These are phyloP conservation scores for Geophilus truncorum DNA, from an alignment of 2,888 invertebrate genomes.

Conservation along the genomic window DNA sequence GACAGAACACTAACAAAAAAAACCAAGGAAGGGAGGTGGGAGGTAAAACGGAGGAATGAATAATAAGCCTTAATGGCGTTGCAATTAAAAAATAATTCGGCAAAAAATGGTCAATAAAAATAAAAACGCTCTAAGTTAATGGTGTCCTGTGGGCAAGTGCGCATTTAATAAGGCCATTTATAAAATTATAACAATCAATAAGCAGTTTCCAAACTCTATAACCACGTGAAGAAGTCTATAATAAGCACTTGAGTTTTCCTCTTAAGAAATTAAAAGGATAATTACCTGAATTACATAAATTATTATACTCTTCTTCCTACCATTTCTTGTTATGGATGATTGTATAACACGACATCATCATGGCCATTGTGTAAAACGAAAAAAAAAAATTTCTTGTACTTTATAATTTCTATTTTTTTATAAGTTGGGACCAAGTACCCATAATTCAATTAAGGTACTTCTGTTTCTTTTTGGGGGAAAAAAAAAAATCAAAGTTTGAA, in stretches of 20 bases:
- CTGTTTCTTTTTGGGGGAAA: not conserved
- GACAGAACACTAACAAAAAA: not conserved
- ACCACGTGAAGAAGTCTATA: not conserved
- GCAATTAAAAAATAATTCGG: not conserved
- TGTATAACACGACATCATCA: not conserved
- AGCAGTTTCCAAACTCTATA: not conserved
- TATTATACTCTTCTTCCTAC: not conserved
- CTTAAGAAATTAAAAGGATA: not conserved
- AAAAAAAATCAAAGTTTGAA: not conserved
- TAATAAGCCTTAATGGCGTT: slow-evolving; percentile 10
- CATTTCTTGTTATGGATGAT: not conserved
- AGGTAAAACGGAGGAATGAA: not conserved
- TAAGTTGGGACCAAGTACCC: too few species aligned
- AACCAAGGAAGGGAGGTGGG: not conserved
- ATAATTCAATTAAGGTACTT: not conserved
- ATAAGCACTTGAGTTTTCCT: not conserved
- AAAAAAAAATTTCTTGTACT: too few species aligned
- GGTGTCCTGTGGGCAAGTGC: not conserved
- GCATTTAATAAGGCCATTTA: slow-evolving; percentile 10
- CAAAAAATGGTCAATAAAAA: not conserved
- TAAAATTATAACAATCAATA: not conserved
- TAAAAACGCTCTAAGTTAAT: not conserved
- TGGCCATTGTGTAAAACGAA: not conserved
- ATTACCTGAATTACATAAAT: not conserved
- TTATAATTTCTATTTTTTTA: too few species aligned